A percentile compares a stretch with the other conserved stretches of the same genome.
Conservation (phyloP, 2,113 vertebrate genomes). For the Antigone vipio region DNA sequence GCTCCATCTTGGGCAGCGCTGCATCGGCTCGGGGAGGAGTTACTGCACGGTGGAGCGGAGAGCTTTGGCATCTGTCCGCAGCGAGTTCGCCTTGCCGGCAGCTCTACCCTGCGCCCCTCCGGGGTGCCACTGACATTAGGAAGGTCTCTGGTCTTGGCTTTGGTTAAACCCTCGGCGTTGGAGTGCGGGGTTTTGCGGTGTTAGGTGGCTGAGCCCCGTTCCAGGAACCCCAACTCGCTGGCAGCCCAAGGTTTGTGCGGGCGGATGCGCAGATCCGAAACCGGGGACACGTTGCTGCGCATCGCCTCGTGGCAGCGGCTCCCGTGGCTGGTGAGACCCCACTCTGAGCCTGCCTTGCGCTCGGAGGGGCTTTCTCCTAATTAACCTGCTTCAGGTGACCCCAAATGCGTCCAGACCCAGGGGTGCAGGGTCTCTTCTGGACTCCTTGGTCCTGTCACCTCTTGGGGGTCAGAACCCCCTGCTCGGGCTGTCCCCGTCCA, state of each 20-base stretch:
- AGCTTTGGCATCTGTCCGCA: background rate
- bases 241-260: accelerated
- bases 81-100: accelerated
- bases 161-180: background rate
- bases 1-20: background rate
- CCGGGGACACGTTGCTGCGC: background rate
- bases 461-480: background rate
- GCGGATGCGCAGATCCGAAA: background rate
- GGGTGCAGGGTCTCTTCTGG: accelerated
- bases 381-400: background rate
- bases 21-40: background rate
- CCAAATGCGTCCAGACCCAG: accelerated
- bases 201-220: background rate
- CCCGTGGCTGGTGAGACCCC: background rate
- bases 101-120: background rate
- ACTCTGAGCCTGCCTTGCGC: background rate
- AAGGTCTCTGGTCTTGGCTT: too few species aligned
- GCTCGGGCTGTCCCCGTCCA: accelerated
- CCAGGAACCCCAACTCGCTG: background rate
- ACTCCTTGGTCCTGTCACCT: background rate
- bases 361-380: accelerated
- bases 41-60: background rate
- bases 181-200: accelerated
- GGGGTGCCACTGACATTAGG: too few species aligned
- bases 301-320: background rate